These are phyloP conservation scores for Venusia cambrica DNA, from an alignment of 2,888 invertebrate genomes.

Conservation along the genomic window DNA sequence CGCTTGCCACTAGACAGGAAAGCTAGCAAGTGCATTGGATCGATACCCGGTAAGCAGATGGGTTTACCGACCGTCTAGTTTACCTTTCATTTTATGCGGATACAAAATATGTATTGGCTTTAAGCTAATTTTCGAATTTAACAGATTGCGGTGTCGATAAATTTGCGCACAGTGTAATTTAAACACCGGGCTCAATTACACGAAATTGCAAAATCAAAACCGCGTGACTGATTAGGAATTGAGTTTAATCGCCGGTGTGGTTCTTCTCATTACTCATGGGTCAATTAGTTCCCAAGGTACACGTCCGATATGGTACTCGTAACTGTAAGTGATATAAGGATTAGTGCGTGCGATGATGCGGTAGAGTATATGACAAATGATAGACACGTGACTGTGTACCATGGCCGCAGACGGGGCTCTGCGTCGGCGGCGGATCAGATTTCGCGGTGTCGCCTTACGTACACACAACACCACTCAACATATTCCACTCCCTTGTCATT, in stretches of 20 bases:
- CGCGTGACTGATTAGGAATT: slow-evolving; percentile 9
- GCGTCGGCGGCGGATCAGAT: slow-evolving; percentile 34
- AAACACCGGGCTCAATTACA: slow-evolving; percentile 7
- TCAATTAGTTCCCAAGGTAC: slow-evolving; percentile 19
- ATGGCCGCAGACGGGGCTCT: slow-evolving; percentile 17
- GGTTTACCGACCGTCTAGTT: slow-evolving; percentile 34
- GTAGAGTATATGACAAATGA: slow-evolving; percentile 57
- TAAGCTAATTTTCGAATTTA: slow-evolving; percentile 9
- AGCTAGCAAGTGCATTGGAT: slow-evolving; percentile 60
- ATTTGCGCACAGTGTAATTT: slow-evolving; percentile 8
- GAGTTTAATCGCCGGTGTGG: slow-evolving; percentile 3
- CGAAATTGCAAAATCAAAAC: slow-evolving; percentile 10
- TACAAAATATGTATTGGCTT: slow-evolving; percentile 8
- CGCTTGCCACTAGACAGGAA: slow-evolving; percentile 57
- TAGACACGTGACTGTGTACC: slow-evolving; percentile 43
- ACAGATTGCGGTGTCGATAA: slow-evolving; percentile 2
- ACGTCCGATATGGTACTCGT: too few relatives aligned
- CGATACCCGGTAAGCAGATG: slow-evolving; percentile 41
- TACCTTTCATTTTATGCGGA: slow-evolving; percentile 11
- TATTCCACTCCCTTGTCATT: slow-evolving; percentile 50
- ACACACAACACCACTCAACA: slow-evolving; percentile 35
- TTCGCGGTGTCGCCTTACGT: slow-evolving; percentile 50
- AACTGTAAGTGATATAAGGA: slow-evolving; percentile 26
- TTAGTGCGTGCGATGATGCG: slow-evolving; percentile 32
- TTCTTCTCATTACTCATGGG: slow-evolving; percentile 2